Conservation (phyloP, 2,888 invertebrate genomes). For the Gymnoscelis rufifasciata region DNA sequence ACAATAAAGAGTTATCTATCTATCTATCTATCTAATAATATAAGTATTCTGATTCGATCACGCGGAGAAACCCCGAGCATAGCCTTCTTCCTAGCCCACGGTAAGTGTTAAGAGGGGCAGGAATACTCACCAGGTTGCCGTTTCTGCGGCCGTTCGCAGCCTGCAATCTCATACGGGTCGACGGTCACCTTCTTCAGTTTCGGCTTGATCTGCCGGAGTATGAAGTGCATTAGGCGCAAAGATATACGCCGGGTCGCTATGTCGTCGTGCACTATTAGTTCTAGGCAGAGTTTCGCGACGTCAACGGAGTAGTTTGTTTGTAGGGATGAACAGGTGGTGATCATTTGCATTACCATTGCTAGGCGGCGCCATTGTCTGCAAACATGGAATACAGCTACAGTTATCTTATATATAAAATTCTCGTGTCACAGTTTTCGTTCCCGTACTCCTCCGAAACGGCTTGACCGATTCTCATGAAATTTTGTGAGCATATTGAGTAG, state of each 20-base stretch:
- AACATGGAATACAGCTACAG: background rate
- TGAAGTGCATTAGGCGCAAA: constrained; percentile 78
- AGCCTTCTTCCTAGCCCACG: too few relatives aligned
- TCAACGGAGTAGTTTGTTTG: constrained; percentile 82
- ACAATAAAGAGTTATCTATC: too few relatives aligned
- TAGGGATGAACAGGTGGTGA: constrained; percentile 84
- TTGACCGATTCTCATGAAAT: too few relatives aligned
- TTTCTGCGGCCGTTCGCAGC: constrained; percentile 37
- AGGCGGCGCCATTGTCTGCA: constrained; percentile 92
- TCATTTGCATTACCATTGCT: constrained; percentile 85
- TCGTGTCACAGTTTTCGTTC: too few relatives aligned
- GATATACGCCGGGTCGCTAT: constrained; percentile 87
- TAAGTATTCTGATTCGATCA: too few relatives aligned
- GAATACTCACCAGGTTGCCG: constrained; percentile 54
- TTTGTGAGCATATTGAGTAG: too few relatives aligned
- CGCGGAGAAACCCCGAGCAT: too few relatives aligned
- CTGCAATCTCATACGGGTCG: constrained; percentile 75
- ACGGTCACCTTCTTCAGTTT: constrained; percentile 79
- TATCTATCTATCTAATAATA: too few relatives aligned
- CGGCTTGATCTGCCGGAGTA: constrained; percentile 86
- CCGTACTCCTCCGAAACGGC: too few relatives aligned
- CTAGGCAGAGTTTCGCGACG: constrained; percentile 82
- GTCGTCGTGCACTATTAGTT: constrained; percentile 86
- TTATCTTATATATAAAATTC: too few relatives aligned
- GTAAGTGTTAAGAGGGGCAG: too few relatives aligned